A percentile compares a stretch with the other conserved stretches of the same genome.
These are phyloP conservation scores for Anadara kagoshimensis DNA, from an alignment of 1,140 invertebrate genomes.

Conservation along the genomic window DNA sequence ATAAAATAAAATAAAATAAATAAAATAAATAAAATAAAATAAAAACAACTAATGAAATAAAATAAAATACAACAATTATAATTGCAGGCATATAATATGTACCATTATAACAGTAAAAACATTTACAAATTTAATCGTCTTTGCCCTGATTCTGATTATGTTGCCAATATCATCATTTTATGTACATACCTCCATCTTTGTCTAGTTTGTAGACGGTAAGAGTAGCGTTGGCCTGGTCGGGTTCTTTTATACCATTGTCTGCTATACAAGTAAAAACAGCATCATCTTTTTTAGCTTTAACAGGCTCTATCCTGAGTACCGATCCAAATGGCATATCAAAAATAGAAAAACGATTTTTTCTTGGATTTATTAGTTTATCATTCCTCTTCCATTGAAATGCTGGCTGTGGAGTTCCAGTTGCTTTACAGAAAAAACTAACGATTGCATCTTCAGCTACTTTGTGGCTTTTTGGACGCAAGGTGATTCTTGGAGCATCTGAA, in stretches of 20 bases:
- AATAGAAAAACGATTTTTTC: constrained; percentile 75
- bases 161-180: background rate
- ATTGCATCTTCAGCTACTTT: constrained; percentile 88
- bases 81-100: background rate
- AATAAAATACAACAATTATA: too few species aligned
- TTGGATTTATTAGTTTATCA: constrained; percentile 84
- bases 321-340: constrained; percentile 81
- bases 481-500: constrained; percentile 66
- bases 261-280: constrained; percentile 72
- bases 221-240: constrained; percentile 87
- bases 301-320: constrained; percentile 93
- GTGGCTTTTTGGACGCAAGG: constrained; percentile 55
- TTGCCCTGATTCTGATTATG: background rate
- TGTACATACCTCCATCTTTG: background rate
- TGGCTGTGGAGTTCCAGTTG: constrained; percentile 90
- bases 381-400: constrained; percentile 94
- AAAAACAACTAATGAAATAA: too few species aligned
- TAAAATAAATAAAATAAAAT: too few species aligned
- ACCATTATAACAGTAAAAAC: background rate
- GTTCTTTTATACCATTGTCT: constrained; percentile 79
- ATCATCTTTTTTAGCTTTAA: constrained; percentile 84
- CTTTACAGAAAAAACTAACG: constrained; percentile 95
- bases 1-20: too few species aligned
- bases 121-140: background rate
- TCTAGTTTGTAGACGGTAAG: constrained; percentile 83